Evolutionary conservation across 2,888 invertebrate species (phyloP), one percentile per base, ranked within the genome.

Genomic region (Phortica magna): DNA sequence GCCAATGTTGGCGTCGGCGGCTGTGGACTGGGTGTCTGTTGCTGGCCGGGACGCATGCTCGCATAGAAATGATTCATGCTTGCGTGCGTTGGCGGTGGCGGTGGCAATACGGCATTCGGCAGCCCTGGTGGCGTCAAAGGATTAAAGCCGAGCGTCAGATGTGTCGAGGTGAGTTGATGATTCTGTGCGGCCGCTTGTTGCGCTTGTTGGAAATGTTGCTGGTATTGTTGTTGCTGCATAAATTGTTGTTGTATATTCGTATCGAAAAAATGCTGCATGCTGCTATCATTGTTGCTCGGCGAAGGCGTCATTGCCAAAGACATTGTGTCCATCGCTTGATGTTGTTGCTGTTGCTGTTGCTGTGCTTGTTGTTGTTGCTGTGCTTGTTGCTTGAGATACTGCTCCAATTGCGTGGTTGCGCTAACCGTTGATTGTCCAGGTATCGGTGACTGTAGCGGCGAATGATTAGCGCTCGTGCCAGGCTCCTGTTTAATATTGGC

Each of bases 101-200:
- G 61, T 76, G 89, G 87, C 75, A 90, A 70, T 12, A 89, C 79
- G 22, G 91, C 90, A 79, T 88, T 90, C 48, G 92, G 91, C 77
- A 94, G 93, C 7, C 94, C 94, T 0, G 94, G 94, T 0, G 95
- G 95, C 7, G 95, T 94, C 55, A 95, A 92, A 0, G 94, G 93
- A 84, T 93, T 94, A 84, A 94, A 94, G 0, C 94, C 94, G 64
- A 94, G 82, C 10, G 93, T 91, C 77, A 92, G 92, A 0, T 93
- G 93, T 82, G 93, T 92, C 0, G 92, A 92, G 17, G 81, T 75
- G 41, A 74, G 73, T 68, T 82, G 81, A 64, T 88, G 87, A 77
- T 78, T 80, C 53, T 81, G 80, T 39, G 83, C 80, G n/a, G 83
- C 82, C 5, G 80, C 81, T 57, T 83, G 81, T 76, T 84, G 83